These are phyloP conservation scores for Tyrannus savana DNA, from an alignment of 2,113 vertebrate genomes.

Conservation along the genomic window DNA sequence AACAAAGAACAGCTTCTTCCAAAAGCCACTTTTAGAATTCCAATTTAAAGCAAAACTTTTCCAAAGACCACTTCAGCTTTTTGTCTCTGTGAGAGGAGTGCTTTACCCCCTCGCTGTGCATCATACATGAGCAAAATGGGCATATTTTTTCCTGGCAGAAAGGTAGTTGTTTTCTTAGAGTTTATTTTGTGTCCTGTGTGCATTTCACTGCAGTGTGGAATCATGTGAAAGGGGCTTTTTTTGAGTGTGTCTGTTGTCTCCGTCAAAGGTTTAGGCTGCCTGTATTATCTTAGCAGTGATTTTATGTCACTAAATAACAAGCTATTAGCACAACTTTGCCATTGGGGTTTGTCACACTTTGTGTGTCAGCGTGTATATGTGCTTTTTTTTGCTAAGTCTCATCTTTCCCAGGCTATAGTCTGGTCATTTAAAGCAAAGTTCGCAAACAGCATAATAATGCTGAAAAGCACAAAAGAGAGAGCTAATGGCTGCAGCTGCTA, in stretches of 20 bases:
- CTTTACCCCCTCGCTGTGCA: background rate
- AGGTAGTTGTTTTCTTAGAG: background rate
- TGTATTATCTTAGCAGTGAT: conserved; percentile 23
- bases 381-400: background rate
- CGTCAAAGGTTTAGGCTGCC: background rate
- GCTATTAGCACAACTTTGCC: conserved; percentile 37
- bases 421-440: conserved; percentile 19
- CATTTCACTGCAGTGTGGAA: background rate
- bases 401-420: conserved; percentile 16
- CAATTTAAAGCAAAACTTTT: background rate
- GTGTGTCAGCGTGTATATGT: background rate
- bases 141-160: background rate
- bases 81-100: background rate
- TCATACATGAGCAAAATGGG: background rate
- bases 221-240: background rate
- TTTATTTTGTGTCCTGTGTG: background rate
- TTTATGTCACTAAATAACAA: conserved; percentile 30
- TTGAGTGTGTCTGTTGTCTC: background rate
- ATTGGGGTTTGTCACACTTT: conserved; percentile 10
- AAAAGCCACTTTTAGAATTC: background rate
- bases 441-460: conserved; percentile 66
- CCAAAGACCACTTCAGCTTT: background rate
- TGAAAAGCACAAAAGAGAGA: conserved; percentile 68
- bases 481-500: conserved; percentile 62
- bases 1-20: background rate